Percentiles rank a stretch among this genome's conserved stretches.
Conservation (phyloP, 2,113 vertebrate genomes). For the Platanista minor region DNA sequence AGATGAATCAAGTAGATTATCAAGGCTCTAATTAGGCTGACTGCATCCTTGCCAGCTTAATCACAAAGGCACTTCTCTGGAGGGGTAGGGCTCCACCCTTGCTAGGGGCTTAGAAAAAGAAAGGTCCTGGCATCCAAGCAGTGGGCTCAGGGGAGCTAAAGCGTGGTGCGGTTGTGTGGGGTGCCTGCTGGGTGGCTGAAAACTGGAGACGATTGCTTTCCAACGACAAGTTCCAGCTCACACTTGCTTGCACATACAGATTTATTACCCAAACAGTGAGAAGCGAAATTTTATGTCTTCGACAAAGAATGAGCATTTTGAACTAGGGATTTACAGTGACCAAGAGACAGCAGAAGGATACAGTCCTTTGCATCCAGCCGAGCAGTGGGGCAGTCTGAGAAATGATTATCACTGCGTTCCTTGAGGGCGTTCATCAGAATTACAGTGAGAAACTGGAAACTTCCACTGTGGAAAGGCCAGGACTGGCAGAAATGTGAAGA, state of each 20-base stretch:
- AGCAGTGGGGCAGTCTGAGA: background rate
- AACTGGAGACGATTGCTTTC: background rate
- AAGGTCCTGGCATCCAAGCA: background rate
- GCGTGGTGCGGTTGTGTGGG: background rate
- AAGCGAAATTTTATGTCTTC: conserved; percentile 36
- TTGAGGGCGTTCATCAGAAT: conserved; percentile 41
- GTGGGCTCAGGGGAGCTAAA: background rate
- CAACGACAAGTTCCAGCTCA: conserved; percentile 16
- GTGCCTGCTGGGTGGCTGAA: background rate
- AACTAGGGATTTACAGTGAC: conserved; percentile 18
- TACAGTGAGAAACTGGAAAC: conserved; percentile 23
- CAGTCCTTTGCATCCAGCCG: background rate
- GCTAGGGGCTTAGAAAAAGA: conserved; percentile 41
- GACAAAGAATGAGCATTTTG: conserved; percentile 20
- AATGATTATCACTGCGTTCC: background rate
- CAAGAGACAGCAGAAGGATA: conserved; percentile 8
- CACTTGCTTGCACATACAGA: background rate
- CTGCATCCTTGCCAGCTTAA: conserved; percentile 79
- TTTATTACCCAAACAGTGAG: conserved; percentile 37
- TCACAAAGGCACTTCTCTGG: conserved; percentile 70
- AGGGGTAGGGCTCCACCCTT: conserved; percentile 44
- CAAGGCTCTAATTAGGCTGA: conserved; percentile 79
- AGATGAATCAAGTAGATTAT: conserved; percentile 76
- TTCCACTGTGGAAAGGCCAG: background rate
- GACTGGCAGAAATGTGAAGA: background rate